phyloP scores from a whole-genome alignment of 1,140 invertebrate species.

The Antheraea mylitta region DNA sequence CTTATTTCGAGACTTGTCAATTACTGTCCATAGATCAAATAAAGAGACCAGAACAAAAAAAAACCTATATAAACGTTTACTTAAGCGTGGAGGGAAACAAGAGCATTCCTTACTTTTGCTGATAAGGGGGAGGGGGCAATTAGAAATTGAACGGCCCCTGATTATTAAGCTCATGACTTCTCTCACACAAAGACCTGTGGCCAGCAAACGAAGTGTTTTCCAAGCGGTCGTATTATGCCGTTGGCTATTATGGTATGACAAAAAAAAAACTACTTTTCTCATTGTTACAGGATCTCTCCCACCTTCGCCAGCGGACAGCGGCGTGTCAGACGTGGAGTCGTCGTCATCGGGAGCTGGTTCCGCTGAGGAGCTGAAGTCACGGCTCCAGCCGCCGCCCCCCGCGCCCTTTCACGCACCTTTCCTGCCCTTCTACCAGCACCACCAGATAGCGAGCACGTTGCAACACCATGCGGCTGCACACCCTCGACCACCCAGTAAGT shows the following conservation, averaged over 20 bases:
- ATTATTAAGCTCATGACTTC: too few species aligned
- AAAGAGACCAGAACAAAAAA: too few species aligned
- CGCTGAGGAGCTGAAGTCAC: slow-evolving; percentile 91
- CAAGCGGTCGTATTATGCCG: too few species aligned
- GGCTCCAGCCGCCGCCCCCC: slow-evolving; percentile 81
- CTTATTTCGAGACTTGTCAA: too few species aligned
- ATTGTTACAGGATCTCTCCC: slow-evolving; percentile 89
- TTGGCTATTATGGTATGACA: background rate
- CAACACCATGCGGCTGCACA: slow-evolving; percentile 69
- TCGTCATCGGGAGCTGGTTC: slow-evolving; percentile 94
- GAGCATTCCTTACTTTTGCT: too few species aligned
- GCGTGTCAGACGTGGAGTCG: slow-evolving; percentile 97
- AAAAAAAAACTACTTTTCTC: slow-evolving; percentile 10
- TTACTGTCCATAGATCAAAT: too few species aligned
- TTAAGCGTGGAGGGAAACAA: too few species aligned
- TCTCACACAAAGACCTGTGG: too few species aligned
- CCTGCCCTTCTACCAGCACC: slow-evolving; percentile 76
- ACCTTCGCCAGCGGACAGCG: slow-evolving; percentile 97
- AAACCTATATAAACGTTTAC: too few species aligned
- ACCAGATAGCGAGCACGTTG: slow-evolving; percentile 66
- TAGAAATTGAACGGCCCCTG: too few species aligned
- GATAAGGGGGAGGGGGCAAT: too few species aligned
- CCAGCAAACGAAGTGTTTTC: too few species aligned
- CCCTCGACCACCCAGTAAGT: slow-evolving; percentile 68
- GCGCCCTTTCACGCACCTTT: slow-evolving; percentile 72